These are phyloP conservation scores for Phalera bucephala DNA, from an alignment of 2,888 invertebrate species.

Conservation along the genomic window DNA sequence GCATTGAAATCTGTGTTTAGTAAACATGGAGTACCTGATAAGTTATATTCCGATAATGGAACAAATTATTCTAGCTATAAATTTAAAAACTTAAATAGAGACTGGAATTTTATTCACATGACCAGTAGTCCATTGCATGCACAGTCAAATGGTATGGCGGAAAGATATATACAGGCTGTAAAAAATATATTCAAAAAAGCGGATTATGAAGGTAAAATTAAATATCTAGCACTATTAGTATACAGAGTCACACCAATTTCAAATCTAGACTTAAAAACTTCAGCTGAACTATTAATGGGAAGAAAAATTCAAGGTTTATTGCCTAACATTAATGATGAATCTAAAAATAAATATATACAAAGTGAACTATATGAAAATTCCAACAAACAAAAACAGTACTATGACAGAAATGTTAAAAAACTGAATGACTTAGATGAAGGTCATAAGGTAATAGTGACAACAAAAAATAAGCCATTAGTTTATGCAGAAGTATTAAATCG, in stretches of 20 bases:
- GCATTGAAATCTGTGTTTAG: constrained; percentile 10
- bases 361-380: background rate
- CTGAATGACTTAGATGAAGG: background rate
- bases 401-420: background rate
- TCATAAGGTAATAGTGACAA: background rate
- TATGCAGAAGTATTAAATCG: background rate
- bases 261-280: background rate
- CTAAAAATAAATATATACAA: background rate
- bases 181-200: constrained; percentile 12
- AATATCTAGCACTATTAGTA: background rate
- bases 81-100: constrained; percentile 7
- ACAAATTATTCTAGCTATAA: constrained; percentile 6
- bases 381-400: background rate
- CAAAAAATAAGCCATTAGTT: background rate
- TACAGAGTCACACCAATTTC: background rate
- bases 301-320: constrained; percentile 1
- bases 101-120: constrained; percentile 10
- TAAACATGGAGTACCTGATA: constrained; percentile 8
- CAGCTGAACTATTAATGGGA: constrained; percentile 1
- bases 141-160: constrained; percentile 14
- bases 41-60: constrained; percentile 10
- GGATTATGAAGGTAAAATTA: background rate
- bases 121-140: constrained; percentile 10
- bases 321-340: background rate
- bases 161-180: constrained; percentile 11